These are phyloP conservation scores for Capitulum mitella DNA, from an alignment of 2,888 invertebrate genomes.

Conservation along the genomic window DNA sequence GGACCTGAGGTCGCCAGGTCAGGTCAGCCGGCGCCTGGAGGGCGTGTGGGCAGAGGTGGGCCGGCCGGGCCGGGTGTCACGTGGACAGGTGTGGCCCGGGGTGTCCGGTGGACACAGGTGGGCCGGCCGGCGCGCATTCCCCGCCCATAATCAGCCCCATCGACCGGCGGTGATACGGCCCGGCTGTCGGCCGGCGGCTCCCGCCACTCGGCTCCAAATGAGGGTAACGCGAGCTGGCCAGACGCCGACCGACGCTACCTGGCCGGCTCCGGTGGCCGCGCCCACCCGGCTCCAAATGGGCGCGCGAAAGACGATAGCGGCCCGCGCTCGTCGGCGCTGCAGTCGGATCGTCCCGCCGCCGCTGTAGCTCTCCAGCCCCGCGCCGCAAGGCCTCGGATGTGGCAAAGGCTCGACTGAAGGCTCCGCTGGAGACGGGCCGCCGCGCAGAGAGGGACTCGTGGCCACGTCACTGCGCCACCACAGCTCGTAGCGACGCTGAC, in stretches of 20 bases:
- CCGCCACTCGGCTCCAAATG: background rate
- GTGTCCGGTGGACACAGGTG: too few species aligned
- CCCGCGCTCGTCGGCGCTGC: background rate
- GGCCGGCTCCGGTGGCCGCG: background rate
- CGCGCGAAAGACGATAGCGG: background rate
- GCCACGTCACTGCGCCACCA: too few species aligned
- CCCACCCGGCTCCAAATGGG: background rate
- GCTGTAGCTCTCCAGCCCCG: too few species aligned
- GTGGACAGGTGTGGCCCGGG: too few species aligned
- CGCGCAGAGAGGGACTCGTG: background rate
- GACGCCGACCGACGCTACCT: background rate
- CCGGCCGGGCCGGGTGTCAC: too few species aligned
- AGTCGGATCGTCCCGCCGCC: too few species aligned
- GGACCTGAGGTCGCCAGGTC: too few species aligned
- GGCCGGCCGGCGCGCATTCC: background rate
- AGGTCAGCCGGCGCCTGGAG: too few species aligned
- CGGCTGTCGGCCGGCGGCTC: background rate
- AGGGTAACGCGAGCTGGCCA: constrained; percentile 12
- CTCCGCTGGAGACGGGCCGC: background rate
- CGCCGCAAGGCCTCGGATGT: too few species aligned
- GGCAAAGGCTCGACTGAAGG: background rate
- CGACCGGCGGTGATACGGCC: background rate
- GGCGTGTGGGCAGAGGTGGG: too few species aligned
- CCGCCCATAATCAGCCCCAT: background rate
- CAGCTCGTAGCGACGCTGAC: too few species aligned